These are phyloP conservation scores for Augochlora pura DNA, from an alignment of 1,140 invertebrate genomes.

Conservation along the genomic window DNA sequence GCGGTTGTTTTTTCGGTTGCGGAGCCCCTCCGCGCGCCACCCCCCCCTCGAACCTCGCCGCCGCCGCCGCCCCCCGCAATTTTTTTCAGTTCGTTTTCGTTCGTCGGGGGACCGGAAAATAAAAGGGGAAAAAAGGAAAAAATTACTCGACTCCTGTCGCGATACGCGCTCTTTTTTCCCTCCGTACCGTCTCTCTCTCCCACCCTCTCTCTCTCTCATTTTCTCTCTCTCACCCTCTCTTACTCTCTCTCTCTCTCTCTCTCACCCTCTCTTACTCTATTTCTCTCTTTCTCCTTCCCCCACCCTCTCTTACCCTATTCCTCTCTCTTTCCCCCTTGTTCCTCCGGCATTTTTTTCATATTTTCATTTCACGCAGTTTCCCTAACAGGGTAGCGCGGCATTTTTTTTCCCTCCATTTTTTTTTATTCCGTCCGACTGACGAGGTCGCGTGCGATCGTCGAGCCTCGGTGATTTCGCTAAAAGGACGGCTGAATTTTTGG, in stretches of 20 bases:
- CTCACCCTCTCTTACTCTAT: no score
- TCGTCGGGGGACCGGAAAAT: not conserved
- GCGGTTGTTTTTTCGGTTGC: conserved; percentile 18
- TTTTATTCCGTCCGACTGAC: not conserved
- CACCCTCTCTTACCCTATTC: not conserved
- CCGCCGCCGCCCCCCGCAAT: not conserved
- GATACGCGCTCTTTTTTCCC: not conserved
- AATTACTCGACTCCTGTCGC: not conserved
- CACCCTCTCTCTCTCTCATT: not conserved
- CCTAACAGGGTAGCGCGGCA: conserved; percentile 4
- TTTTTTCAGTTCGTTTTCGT: not conserved
- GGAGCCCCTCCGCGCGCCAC: not conserved
- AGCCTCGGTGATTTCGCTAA: not conserved
- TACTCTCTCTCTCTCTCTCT: not conserved
- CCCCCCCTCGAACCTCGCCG: no score
- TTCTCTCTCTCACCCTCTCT: no score
- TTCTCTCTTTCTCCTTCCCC: not conserved
- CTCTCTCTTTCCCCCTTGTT: not conserved
- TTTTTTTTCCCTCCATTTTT: not conserved
- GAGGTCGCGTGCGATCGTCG: conserved; percentile 7
- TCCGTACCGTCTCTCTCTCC: not conserved
- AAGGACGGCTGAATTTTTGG: not conserved
- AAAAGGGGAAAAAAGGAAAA: conserved; percentile 1
- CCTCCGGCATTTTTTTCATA: not conserved
- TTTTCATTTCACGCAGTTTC: not conserved